Conservation (phyloP, 2,113 vertebrate genomes). For the Poeciliopsis retropinna region DNA sequence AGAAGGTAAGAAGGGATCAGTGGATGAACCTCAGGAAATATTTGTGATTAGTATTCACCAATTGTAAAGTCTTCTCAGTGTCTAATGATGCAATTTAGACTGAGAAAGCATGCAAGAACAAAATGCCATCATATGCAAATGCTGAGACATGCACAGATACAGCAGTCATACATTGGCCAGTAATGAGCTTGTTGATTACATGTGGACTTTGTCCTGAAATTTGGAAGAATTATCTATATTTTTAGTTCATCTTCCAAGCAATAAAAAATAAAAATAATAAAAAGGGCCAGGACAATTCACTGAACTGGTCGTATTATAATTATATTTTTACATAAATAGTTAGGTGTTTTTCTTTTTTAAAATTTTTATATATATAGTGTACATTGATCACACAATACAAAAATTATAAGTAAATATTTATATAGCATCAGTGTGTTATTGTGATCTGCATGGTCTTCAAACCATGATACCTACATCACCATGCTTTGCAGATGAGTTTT, state of each 20-base stretch:
- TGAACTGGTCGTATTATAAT: neutral
- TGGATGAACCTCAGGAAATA: constrained; percentile 54
- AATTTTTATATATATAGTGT: neutral
- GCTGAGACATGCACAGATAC: neutral
- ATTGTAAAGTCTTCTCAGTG: constrained; percentile 16
- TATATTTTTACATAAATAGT: neutral
- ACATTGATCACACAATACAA: neutral
- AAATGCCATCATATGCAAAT: neutral
- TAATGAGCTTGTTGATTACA: neutral
- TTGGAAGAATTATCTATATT: neutral
- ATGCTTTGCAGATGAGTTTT: no score
- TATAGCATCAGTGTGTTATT: neutral
- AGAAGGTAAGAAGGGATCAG: constrained; percentile 70
- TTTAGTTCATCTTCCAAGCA: neutral
- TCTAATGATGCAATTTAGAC: constrained; percentile 2
- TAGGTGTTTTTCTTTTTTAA: neutral
- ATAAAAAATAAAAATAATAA: neutral
- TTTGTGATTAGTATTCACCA: constrained; percentile 54
- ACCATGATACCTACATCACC: no score
- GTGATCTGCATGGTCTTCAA: neutral
- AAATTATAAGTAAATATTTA: neutral
- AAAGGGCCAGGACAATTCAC: neutral
- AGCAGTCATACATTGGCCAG: neutral
- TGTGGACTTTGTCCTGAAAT: neutral
- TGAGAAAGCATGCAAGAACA: constrained; percentile 7